Evolutionary conservation across 2,888 invertebrate species (phyloP).

Genomic region (Mechanitis mazaeus): DNA sequence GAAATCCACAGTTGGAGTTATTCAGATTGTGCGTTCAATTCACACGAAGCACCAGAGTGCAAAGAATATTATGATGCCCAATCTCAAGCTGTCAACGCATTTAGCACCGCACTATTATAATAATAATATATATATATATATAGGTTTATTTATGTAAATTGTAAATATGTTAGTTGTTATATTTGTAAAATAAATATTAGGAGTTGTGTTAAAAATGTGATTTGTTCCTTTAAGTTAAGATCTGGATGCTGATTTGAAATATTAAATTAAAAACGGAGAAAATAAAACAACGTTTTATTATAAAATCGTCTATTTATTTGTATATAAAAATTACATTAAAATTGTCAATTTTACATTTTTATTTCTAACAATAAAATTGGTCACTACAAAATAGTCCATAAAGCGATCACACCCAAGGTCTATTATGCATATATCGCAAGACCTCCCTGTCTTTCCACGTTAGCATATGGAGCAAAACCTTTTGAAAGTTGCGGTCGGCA

Average conservation of each 20-base stretch:
- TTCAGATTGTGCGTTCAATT: conserved; percentile 56
- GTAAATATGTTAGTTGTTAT: conserved; percentile 41
- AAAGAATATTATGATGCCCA: conserved; percentile 61
- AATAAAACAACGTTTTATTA: conserved; percentile 48
- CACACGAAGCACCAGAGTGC: conserved; percentile 50
- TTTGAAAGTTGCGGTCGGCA: too few species aligned
- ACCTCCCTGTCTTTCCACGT: neutral
- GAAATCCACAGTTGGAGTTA: conserved; percentile 62
- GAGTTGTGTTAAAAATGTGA: conserved; percentile 16
- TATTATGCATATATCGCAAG: conserved; percentile 52
- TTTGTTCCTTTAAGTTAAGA: conserved; percentile 27
- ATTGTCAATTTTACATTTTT: conserved; percentile 74
- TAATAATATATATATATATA: conserved; percentile 32
- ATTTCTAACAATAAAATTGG: conserved; percentile 72
- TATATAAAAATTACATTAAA: conserved; percentile 77
- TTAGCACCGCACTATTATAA: conserved; percentile 56
- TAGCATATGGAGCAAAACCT: too few species aligned
- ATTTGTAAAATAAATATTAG: conserved; percentile 23
- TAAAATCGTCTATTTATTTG: conserved; percentile 76
- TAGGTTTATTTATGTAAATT: conserved; percentile 38
- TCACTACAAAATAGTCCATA: conserved; percentile 75
- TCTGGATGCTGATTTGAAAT: conserved; percentile 22
- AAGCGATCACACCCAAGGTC: conserved; percentile 68
- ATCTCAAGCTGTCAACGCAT: conserved; percentile 54
- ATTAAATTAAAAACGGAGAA: conserved; percentile 25